Conservation (phyloP, 92 coral and sea anemone species). For the Nematostella vectensis region DNA sequence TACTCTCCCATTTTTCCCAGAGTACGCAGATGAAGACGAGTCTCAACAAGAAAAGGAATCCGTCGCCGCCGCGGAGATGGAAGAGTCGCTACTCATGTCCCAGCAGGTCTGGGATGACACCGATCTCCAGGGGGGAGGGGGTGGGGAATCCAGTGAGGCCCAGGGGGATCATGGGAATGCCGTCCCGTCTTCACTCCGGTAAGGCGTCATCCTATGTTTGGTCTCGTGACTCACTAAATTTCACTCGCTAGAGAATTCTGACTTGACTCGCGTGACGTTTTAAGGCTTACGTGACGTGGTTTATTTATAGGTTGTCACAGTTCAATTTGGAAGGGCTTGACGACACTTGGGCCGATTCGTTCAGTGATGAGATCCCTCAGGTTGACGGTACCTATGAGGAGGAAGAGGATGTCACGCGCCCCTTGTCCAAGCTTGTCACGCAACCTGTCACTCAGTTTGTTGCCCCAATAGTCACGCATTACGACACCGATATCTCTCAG, state of each 20-base stretch:
- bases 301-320: slow-evolving; percentile 30
- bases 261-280: no score
- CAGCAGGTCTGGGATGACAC: slow-evolving; percentile 94
- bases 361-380: slow-evolving; percentile 71
- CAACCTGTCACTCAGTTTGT: no score
- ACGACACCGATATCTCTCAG: slow-evolving; percentile 80
- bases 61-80: slow-evolving; percentile 34
- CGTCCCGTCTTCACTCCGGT: slow-evolving; percentile 1
- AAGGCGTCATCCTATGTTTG: not conserved
- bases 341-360: slow-evolving; percentile 56
- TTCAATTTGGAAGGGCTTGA: slow-evolving; percentile 62
- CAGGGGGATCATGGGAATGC: not conserved
- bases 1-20: no score
- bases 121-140: slow-evolving; percentile 25
- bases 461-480: no score
- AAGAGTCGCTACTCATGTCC: slow-evolving; percentile 84
- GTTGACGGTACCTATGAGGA: slow-evolving; percentile 84
- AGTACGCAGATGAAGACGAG: slow-evolving; percentile 22
- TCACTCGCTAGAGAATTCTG: not conserved
- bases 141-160: slow-evolving; percentile 9
- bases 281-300: no score
- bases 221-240: not conserved
- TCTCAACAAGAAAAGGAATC: slow-evolving; percentile 31
- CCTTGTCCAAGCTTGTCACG: no score
- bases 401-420: slow-evolving; percentile 1